phyloP scores from a whole-genome alignment of 1,140 invertebrate species.

The Solenopsis invicta region DNA sequence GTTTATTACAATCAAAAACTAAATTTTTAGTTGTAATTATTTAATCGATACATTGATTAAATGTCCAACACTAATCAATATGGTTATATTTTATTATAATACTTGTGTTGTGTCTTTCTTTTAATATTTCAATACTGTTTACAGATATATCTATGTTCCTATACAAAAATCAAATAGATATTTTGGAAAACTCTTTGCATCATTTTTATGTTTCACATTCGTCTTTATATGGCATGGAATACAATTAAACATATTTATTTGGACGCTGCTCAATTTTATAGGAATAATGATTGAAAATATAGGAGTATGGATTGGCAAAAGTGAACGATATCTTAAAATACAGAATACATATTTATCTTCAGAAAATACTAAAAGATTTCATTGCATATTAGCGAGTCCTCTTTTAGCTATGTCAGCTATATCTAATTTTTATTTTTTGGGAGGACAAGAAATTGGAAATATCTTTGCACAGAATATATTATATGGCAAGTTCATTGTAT shows the following conservation, averaged over 20 bases:
- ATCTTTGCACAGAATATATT: constrained; percentile 88
- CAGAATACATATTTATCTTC: constrained; percentile 82
- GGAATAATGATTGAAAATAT: constrained; percentile 92
- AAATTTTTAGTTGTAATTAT: no score
- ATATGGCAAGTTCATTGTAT: constrained; percentile 80
- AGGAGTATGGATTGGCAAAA: constrained; percentile 85
- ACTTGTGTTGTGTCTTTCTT: no score
- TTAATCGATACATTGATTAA: no score
- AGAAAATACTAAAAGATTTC: constrained; percentile 87
- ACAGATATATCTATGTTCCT: constrained; percentile 95
- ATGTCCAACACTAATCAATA: no score
- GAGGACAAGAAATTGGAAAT: constrained; percentile 91
- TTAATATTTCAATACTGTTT: no score
- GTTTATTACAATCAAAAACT: no score
- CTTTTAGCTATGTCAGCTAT: constrained; percentile 92
- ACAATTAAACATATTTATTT: constrained; percentile 92
- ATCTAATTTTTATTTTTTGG: constrained; percentile 96
- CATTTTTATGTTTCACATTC: constrained; percentile 94
- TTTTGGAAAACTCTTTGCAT: constrained; percentile 90
- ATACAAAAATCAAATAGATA: constrained; percentile 86
- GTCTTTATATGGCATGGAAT: constrained; percentile 97
- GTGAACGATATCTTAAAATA: constrained; percentile 83
- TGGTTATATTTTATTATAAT: no score
- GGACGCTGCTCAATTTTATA: constrained; percentile 94
- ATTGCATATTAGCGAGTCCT: constrained; percentile 90